A percentile compares a stretch with the other conserved stretches of the same genome.
phyloP scores from a whole-genome alignment of 1,140 invertebrate genomes.

The Heliconius hermathena region DNA sequence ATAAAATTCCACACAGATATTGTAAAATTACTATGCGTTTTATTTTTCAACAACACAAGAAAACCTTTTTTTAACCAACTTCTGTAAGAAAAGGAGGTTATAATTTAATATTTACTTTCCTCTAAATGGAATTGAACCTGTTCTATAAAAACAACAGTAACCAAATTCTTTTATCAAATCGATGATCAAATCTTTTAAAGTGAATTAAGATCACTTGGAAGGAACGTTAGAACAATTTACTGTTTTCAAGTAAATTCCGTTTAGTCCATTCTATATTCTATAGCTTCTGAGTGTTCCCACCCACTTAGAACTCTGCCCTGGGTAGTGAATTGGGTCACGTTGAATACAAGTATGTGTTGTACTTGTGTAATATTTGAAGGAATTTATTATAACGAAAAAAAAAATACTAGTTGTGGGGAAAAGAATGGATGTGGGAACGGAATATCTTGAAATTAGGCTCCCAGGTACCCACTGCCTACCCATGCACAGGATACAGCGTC shows the following conservation, averaged over 20 bases:
- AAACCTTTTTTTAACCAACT: too few species aligned
- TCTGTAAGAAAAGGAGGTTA: too few species aligned
- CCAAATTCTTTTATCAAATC: neutral
- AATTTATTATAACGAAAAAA: neutral
- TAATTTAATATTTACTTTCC: neutral
- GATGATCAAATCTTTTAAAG: neutral
- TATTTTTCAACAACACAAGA: too few species aligned
- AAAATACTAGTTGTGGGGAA: neutral
- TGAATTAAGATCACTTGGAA: neutral
- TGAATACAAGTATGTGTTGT: slow-evolving; percentile 11
- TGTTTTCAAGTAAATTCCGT: slow-evolving; percentile 3
- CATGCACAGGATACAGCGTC: too few species aligned
- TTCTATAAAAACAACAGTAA: too few species aligned
- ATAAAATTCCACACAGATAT: too few species aligned
- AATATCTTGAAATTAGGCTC: too few species aligned
- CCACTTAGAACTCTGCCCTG: neutral
- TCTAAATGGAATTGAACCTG: neutral
- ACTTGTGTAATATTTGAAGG: neutral
- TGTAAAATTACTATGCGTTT: too few species aligned
- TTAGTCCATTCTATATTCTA: neutral
- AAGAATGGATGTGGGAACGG: too few species aligned
- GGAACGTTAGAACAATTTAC: neutral
- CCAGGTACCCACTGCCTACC: too few species aligned
- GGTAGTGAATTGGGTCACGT: slow-evolving; percentile 21
- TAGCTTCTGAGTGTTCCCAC: neutral